Evolutionary conservation across 2,797 vertebrate genomes (phyloP).

Genomic region (Mastacembelus armatus): DNA sequence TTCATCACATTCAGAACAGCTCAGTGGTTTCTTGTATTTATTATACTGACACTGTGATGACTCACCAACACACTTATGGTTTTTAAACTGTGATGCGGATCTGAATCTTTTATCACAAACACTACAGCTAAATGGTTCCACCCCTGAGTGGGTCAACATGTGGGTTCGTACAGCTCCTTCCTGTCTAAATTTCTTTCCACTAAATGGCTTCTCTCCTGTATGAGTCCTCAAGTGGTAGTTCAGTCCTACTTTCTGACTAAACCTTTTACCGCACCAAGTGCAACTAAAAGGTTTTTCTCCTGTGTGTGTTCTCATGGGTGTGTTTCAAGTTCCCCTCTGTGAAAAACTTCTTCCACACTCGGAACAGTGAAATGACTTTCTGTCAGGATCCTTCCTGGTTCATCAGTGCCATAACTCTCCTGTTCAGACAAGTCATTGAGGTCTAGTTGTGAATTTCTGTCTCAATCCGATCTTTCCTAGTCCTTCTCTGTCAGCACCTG

Average conservation of each 20-base stretch:
- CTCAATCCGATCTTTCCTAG: background rate
- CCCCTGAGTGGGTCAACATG: slow-evolving; percentile 3
- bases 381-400: background rate
- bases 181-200: background rate
- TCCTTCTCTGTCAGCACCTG: background rate
- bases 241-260: slow-evolving; percentile 9
- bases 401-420: background rate
- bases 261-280: slow-evolving; percentile 23
- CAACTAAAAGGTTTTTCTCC: slow-evolving; percentile 27
- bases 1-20: slow-evolving; percentile 11
- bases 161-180: slow-evolving; percentile 16
- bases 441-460: background rate
- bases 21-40: background rate
- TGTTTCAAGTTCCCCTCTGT: background rate
- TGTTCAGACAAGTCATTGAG: background rate
- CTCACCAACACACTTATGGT: background rate
- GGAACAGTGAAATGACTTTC: background rate
- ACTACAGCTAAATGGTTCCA: slow-evolving; percentile 19
- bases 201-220: slow-evolving; percentile 21
- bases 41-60: background rate
- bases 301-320: slow-evolving; percentile 30
- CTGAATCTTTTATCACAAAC: slow-evolving; percentile 8
- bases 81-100: background rate
- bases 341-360: slow-evolving; percentile 6
- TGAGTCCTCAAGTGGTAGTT: slow-evolving; percentile 20